Evolutionary conservation across 2,888 invertebrate species (phyloP), one percentile per base, ranked within the genome.

Genomic region (Chrysotoxum bicinctum): DNA sequence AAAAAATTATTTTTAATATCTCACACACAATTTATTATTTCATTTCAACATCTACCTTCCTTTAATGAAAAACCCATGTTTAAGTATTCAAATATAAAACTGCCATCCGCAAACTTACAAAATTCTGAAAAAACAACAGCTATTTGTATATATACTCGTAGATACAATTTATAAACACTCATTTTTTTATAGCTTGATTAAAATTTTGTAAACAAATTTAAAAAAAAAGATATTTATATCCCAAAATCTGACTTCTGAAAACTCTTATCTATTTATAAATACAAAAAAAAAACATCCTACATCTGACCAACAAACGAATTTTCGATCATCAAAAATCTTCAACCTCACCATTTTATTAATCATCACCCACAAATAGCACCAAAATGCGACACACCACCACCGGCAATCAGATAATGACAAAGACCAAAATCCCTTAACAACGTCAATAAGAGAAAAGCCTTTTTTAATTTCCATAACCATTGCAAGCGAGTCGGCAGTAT

Each of bases 291-390:
- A 58, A 37, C 19, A 35, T 23, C 21, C 21, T 35, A 58, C 37
- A 21, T 32, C 9, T 12, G 8, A 35, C 19, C 12, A 58, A 21
- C 23, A 43, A 30, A 21, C 5, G n/a, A 32, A 26, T 64, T 60
- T n/a, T 50, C n/a, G n/a, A 26, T 21, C 16, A 26, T 35, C 12
- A 26, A 32, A 70, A 72, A 54, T 48, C 30, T 74, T 16, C 21
- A 50, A 26, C 35, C 35, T 70, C 62, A 52, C 12, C 62, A 10
- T 50, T 58, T 48, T 50, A 40, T 40, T 48, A 70, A 52, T 81
- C 81, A 82, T 76, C 75, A 48, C 35, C 76, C 56, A 50, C 60
- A 75, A 70, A 75, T 64, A 80, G 58, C 60, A 52, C n/a, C 0
- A 45, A 62, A 45, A 64, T 32, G 3, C 16, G 23, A 7, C 64